A percentile compares a stretch with the other conserved stretches of the same genome.
phyloP scores from a whole-genome alignment of 2,888 invertebrate genomes.

The Altica lythri region DNA sequence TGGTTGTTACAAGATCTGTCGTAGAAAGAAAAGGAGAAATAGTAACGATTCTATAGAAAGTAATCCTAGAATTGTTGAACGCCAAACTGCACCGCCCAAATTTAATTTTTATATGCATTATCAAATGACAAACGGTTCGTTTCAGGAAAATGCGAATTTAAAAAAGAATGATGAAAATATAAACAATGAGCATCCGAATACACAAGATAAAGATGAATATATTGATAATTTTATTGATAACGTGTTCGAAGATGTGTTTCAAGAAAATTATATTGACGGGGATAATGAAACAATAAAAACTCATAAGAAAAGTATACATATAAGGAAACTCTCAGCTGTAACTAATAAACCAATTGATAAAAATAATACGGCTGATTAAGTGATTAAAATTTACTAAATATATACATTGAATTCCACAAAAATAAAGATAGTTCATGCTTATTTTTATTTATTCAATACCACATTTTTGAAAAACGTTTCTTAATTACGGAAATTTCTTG shows the following conservation, averaged over 20 bases:
- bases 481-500: too few species aligned
- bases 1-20: conserved; percentile 67
- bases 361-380: too few species aligned
- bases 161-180: conserved; percentile 1
- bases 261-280: too few species aligned
- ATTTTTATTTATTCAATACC: too few species aligned
- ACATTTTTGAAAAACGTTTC: too few species aligned
- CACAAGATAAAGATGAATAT: conserved; percentile 17
- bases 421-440: too few species aligned
- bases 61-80: conserved; percentile 49
- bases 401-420: too few species aligned
- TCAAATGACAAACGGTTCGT: conserved; percentile 6
- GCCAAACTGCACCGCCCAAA: conserved; percentile 41
- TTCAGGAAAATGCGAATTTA: conserved; percentile 20
- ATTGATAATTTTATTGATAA: conserved; percentile 44
- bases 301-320: too few species aligned
- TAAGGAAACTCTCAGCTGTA: too few species aligned
- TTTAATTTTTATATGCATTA: conserved; percentile 20
- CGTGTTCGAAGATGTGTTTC: conserved; percentile 46
- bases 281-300: too few species aligned
- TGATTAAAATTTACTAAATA: too few species aligned
- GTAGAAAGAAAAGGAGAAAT: conserved; percentile 42
- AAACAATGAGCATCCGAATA: background rate
- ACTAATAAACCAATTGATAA: too few species aligned
- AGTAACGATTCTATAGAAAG: conserved; percentile 45